Percentiles rank a stretch among this genome's conserved stretches.
These are phyloP conservation scores for Tipula confusa DNA, from an alignment of 2,888 invertebrate species.

Conservation along the genomic window DNA sequence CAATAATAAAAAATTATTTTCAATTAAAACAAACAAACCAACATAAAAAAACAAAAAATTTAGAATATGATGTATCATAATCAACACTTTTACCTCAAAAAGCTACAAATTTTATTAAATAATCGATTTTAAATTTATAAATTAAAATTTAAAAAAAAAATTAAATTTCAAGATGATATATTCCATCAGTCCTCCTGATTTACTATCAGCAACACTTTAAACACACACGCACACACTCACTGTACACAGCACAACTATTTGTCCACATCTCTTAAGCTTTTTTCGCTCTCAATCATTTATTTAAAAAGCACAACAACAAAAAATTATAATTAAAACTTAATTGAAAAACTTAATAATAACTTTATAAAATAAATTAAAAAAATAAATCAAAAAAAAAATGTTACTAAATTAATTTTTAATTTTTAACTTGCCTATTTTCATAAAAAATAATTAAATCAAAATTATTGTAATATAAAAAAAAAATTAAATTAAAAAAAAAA, in stretches of 20 bases:
- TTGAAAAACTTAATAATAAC: neutral
- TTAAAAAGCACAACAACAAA: neutral
- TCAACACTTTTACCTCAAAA: constrained; percentile 14
- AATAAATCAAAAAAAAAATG: too few relatives aligned
- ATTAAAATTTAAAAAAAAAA: neutral
- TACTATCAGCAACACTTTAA: neutral
- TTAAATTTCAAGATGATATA: neutral
- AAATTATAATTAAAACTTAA: neutral
- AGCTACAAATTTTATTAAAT: constrained; percentile 8
- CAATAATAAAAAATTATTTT: neutral
- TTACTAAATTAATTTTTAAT: neutral
- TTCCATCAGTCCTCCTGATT: neutral
- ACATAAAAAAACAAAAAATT: neutral
- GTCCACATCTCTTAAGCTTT: neutral
- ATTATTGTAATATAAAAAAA: neutral
- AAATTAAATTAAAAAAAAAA: neutral
- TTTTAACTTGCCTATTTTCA: neutral
- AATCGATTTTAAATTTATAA: neutral
- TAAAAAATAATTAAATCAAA: neutral
- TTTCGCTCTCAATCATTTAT: neutral
- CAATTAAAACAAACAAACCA: neutral
- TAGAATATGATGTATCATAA: neutral
- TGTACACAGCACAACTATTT: neutral
- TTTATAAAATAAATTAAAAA: neutral
- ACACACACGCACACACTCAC: neutral